Evolutionary conservation across 2,888 invertebrate genomes (phyloP), one percentile per base, ranked within the genome.

Genomic region (Campoplex nolae): DNA sequence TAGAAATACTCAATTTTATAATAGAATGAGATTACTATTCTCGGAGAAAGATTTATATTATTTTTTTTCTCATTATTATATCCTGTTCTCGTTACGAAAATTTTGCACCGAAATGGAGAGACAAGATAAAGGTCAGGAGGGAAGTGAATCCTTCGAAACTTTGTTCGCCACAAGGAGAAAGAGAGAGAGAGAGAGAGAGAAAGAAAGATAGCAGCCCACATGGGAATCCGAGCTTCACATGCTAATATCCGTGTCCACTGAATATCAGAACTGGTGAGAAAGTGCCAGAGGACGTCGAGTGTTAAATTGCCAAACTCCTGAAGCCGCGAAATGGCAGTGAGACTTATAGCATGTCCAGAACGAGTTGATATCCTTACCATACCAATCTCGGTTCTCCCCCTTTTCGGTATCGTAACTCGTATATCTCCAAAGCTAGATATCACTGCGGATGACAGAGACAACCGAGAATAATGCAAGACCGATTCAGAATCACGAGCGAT

Each of bases 161-260:
- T 90, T 83, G 85, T 89, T 78, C 86, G 54, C 56, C 65, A 48
- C 28, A 28, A 35, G 11, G n/a, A 48, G 68, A 4, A 3, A 13
- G 48, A 70, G 16, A 48, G 45, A 6, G 70, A 13, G 23, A 13
- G 23, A 42, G 48, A 16, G 16, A 16, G 16, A 16, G 48, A 13
- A 13, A 48, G 48, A 2, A 13, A 48, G 16, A 16, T 48, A 16
- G 45, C 4, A 8, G 42, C 42, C 67, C 51, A 67, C 67, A 68
- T 74, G 86, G 76, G 81, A 87, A 90, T 88, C 42, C 42, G 9
- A 9, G 42, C 9, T 42, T 91, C 91, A 90, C 90, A 91, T 92
- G 91, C 90, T 92, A 92, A 92, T 93, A 91, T 91, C 91, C 90
- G 51, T 76, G 91, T 91, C 91, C 92, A 91, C 90, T 88, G 48